A percentile compares a stretch with the other conserved stretches of the same genome.
Conservation (phyloP, 1,140 invertebrate genomes). For the Diorhabda carinulata region DNA sequence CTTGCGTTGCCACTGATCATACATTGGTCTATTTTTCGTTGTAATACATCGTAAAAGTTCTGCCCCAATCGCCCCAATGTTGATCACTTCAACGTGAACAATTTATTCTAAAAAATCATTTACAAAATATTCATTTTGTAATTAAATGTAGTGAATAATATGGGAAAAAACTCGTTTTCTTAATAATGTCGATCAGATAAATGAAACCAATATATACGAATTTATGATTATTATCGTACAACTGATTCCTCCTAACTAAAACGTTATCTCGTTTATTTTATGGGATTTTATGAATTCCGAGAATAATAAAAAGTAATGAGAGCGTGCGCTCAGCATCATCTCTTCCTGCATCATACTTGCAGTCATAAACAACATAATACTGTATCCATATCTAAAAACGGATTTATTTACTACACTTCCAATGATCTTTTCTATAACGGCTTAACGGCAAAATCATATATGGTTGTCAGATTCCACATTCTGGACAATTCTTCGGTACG, state of each 20-base stretch:
- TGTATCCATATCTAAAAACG: conserved; percentile 36
- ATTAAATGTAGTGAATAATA: background rate
- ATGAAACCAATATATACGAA: conserved; percentile 14
- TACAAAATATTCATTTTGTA: too few relatives aligned
- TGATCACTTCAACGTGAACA: too few relatives aligned
- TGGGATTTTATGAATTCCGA: conserved; percentile 37
- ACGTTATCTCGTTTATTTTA: conserved; percentile 27
- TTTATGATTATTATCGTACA: conserved; percentile 27
- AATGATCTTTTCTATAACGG: conserved; percentile 21
- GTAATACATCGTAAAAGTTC: too few relatives aligned
- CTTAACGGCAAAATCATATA: conserved; percentile 28
- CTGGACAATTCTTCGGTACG: background rate
- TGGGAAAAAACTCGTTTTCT: background rate
- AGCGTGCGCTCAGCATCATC: conserved; percentile 36
- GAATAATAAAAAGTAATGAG: conserved; percentile 45
- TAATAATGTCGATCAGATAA: conserved; percentile 10
- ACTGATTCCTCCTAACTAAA: conserved; percentile 18
- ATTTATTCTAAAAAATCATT: too few relatives aligned
- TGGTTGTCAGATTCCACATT: conserved; percentile 19
- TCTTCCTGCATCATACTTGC: conserved; percentile 41
- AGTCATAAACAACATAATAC: conserved; percentile 41
- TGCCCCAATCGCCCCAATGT: too few relatives aligned
- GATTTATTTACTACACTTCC: conserved; percentile 27
- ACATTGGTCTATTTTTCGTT: too few relatives aligned
- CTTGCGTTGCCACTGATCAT: too few relatives aligned